These are phyloP conservation scores for Meandrusa payeni DNA, from an alignment of 2,888 invertebrate genomes.

Conservation along the genomic window DNA sequence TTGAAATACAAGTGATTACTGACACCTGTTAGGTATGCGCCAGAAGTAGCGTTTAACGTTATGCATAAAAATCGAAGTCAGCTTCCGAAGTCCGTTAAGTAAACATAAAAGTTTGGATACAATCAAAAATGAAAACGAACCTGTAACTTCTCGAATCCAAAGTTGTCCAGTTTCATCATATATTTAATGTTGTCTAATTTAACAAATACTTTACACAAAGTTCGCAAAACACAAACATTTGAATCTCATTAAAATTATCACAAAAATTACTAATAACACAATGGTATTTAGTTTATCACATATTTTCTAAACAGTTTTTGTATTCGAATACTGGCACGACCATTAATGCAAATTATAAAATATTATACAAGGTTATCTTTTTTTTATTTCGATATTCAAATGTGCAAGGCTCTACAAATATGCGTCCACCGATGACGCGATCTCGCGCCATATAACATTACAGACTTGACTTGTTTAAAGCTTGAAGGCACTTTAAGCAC, in stretches of 20 bases:
- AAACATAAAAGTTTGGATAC: background rate
- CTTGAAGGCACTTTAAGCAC: slow-evolving; percentile 41
- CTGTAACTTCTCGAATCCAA: slow-evolving; percentile 73
- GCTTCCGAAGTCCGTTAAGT: background rate
- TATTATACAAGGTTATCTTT: slow-evolving; percentile 28
- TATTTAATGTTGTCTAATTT: slow-evolving; percentile 20
- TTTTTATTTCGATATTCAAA: slow-evolving; percentile 34
- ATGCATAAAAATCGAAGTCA: background rate
- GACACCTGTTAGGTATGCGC: background rate
- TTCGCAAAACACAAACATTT: slow-evolving; percentile 18
- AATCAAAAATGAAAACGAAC: slow-evolving; percentile 36
- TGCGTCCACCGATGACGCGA: slow-evolving; percentile 64
- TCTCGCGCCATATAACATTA: slow-evolving; percentile 62
- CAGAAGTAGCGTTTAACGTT: too few species aligned
- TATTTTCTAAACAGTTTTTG: slow-evolving; percentile 9
- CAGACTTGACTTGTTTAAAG: slow-evolving; percentile 49
- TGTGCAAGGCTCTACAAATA: slow-evolving; percentile 47
- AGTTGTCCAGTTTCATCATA: slow-evolving; percentile 74
- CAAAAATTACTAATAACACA: slow-evolving; percentile 9
- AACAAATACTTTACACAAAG: slow-evolving; percentile 24
- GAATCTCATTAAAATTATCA: slow-evolving; percentile 11
- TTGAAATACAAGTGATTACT: slow-evolving; percentile 8
- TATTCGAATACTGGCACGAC: slow-evolving; percentile 8
- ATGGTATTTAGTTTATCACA: slow-evolving; percentile 23
- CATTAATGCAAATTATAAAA: slow-evolving; percentile 14